Conservation (phyloP, 2,888 invertebrate genomes). For the Platycheirus albimanus region DNA sequence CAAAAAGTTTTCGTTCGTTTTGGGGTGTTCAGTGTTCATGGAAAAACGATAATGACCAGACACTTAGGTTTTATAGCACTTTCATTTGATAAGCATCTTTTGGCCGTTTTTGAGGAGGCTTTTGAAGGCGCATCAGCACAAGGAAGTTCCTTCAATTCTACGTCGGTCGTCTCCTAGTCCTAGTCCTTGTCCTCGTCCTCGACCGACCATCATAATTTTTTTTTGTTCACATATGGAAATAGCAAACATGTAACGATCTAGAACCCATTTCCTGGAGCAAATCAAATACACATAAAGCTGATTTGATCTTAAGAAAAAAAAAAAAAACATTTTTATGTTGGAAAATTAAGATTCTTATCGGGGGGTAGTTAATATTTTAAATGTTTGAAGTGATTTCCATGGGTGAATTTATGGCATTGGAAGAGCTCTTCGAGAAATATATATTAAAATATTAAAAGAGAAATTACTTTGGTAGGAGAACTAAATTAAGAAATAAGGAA, state of each 20-base stretch:
- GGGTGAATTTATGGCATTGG: background rate
- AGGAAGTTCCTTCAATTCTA: background rate
- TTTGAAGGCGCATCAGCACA: conserved; percentile 5
- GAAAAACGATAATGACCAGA: conserved; percentile 74
- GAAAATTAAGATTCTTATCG: conserved; percentile 66
- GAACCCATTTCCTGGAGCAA: conserved; percentile 70
- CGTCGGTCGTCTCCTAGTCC: background rate
- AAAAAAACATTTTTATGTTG: conserved; percentile 49
- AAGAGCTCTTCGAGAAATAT: background rate
- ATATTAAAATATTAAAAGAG: background rate
- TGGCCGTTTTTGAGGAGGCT: conserved; percentile 35
- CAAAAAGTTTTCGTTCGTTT: conserved; percentile 56
- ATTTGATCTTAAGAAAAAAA: conserved; percentile 58
- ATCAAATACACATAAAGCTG: conserved; percentile 62
- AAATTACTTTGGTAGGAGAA: too few relatives aligned
- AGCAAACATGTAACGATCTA: conserved; percentile 63
- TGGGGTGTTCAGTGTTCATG: conserved; percentile 56
- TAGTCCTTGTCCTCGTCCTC: too few relatives aligned
- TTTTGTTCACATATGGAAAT: conserved; percentile 68
- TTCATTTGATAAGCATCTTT: conserved; percentile 65
- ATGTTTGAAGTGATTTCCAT: conserved; percentile 37
- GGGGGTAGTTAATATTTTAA: conserved; percentile 58
- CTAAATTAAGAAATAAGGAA: too few relatives aligned
- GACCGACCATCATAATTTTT: conserved; percentile 20
- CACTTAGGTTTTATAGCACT: conserved; percentile 70